Evolutionary conservation across 2,797 vertebrate genomes (phyloP).

Genomic region (Propithecus perrieri): DNA sequence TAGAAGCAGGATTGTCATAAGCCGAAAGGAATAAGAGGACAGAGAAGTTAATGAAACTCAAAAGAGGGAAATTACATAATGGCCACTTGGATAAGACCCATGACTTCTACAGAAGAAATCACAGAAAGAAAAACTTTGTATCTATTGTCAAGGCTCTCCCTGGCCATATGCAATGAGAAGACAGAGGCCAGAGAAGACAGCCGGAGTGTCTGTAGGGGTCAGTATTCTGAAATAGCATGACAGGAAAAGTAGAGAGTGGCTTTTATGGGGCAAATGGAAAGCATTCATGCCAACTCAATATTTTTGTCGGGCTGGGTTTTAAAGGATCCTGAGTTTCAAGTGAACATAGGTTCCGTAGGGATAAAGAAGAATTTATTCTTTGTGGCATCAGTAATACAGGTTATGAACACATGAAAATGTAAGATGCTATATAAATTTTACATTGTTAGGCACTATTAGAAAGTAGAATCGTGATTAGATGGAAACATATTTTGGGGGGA

Average conservation of each 20-base stretch:
- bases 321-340: background rate
- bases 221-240: background rate
- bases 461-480: background rate
- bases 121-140: background rate
- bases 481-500: background rate
- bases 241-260: background rate
- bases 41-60: background rate
- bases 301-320: background rate
- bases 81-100: too few species aligned
- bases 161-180: background rate
- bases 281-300: background rate
- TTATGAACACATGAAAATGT: background rate
- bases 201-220: background rate
- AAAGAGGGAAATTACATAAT: background rate
- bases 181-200: background rate
- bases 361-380: background rate
- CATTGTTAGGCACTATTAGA: background rate
- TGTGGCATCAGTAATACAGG: background rate
- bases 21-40: background rate
- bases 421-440: background rate
- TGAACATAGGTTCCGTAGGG: background rate
- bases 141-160: background rate
- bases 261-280: background rate
- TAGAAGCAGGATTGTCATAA: background rate
- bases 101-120: background rate